These are phyloP conservation scores for Chamaedrilus cognettii DNA, from an alignment of 2,888 invertebrate genomes.

Conservation along the genomic window DNA sequence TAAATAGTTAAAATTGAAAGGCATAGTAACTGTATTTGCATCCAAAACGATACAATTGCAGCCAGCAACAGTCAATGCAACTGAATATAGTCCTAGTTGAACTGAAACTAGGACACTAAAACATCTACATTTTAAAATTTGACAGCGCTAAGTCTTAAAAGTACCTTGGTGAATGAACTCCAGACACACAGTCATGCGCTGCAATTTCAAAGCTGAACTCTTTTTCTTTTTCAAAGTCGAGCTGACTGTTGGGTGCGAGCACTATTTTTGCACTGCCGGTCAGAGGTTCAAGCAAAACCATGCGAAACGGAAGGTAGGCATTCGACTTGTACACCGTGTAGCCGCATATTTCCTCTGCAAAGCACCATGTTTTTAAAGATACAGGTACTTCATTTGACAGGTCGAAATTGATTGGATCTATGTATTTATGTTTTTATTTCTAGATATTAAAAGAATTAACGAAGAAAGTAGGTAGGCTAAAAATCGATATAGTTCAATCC, in stretches of 20 bases:
- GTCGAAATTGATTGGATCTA: too few species aligned
- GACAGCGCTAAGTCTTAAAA: background rate
- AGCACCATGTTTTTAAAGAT: constrained; percentile 11
- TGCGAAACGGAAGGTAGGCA: constrained; percentile 26
- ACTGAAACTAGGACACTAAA: background rate
- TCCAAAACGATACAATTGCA: background rate
- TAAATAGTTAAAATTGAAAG: too few species aligned
- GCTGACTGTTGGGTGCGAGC: constrained; percentile 59
- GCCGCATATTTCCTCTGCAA: constrained; percentile 48
- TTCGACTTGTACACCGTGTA: constrained; percentile 46
- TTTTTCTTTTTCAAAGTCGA: constrained; percentile 91
- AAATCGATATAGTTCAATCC: too few species aligned
- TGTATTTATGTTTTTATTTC: too few species aligned
- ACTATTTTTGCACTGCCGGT: constrained; percentile 50
- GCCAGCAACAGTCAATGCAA: background rate
- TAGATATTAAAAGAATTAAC: too few species aligned
- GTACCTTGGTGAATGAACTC: constrained; percentile 59
- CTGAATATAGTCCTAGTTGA: background rate
- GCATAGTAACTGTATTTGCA: background rate
- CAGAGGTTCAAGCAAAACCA: constrained; percentile 45
- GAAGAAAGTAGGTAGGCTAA: too few species aligned
- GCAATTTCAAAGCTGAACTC: constrained; percentile 96
- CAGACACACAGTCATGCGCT: constrained; percentile 84
- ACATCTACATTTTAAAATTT: background rate
- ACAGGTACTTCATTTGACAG: too few species aligned